These are phyloP conservation scores for Epizoanthus illoricatus DNA, from an alignment of 92 coral and sea anemone genomes.

Conservation along the genomic window DNA sequence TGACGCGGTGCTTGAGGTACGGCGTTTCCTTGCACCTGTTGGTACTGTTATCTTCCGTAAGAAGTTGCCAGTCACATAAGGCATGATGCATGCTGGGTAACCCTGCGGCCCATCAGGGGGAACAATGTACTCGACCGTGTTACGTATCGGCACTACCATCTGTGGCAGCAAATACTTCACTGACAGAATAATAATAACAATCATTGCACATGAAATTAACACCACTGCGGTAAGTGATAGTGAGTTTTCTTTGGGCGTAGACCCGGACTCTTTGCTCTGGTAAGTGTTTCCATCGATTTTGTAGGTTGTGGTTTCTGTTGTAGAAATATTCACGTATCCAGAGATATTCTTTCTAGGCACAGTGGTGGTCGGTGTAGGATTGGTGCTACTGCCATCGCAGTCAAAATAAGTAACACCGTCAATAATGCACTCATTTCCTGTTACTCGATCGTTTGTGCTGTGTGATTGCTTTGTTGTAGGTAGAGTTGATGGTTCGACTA, in stretches of 20 bases:
- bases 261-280: too few species aligned
- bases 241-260: neutral
- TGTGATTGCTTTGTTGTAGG: neutral
- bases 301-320: neutral
- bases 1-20: conserved; percentile 44
- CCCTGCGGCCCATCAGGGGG: conserved; percentile 71
- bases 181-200: conserved; percentile 55
- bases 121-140: conserved; percentile 83
- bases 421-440: neutral
- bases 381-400: neutral
- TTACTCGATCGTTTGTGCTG: neutral
- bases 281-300: neutral
- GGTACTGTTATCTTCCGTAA: conserved; percentile 4
- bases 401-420: neutral
- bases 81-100: conserved; percentile 72
- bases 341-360: neutral
- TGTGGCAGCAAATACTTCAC: conserved; percentile 71
- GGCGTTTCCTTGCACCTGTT: conserved; percentile 16
- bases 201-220: conserved; percentile 61
- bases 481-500: conserved; percentile 49
- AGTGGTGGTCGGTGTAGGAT: conserved; percentile 5
- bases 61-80: conserved; percentile 56
- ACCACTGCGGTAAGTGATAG: conserved; percentile 64
- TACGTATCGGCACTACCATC: conserved; percentile 65
- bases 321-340: neutral